Evolutionary conservation across 2,888 invertebrate species (phyloP).

Genomic region (Drosophila barbarae): DNA sequence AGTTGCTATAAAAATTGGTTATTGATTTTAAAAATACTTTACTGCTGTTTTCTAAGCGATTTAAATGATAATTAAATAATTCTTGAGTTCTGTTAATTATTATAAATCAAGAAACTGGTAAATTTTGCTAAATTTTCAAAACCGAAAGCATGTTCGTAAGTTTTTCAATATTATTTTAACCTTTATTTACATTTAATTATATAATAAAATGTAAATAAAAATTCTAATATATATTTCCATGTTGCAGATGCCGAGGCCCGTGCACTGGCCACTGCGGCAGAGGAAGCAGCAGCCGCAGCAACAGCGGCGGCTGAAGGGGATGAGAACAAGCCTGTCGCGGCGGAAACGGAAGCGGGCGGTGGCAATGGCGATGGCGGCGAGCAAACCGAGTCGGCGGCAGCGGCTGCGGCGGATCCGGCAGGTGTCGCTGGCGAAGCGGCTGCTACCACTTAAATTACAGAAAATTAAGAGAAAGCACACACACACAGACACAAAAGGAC

Average conservation of each 20-base stretch:
- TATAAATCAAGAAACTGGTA: neutral
- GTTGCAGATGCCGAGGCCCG: slow-evolving; percentile 73
- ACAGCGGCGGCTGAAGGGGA: slow-evolving; percentile 31
- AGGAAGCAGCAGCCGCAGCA: slow-evolving; percentile 48
- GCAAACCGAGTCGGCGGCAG: slow-evolving; percentile 14
- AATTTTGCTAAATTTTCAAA: neutral
- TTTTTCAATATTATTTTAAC: neutral
- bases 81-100: neutral
- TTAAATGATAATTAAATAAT: neutral
- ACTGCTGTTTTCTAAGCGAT: neutral
- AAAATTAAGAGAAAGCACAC: slow-evolving; percentile 7
- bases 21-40: too few species aligned
- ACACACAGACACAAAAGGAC: slow-evolving; percentile 1
- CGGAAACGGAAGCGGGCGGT: slow-evolving; percentile 46
- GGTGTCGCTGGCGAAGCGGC: slow-evolving; percentile 28
- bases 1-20: too few species aligned
- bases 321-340: slow-evolving; percentile 33
- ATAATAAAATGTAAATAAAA: neutral
- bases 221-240: slow-evolving; percentile 1
- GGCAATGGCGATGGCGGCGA: slow-evolving; percentile 11
- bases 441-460: slow-evolving; percentile 41
- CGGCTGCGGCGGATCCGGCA: slow-evolving; percentile 15
- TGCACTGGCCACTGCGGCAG: slow-evolving; percentile 69
- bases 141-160: neutral
- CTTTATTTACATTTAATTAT: neutral